Percentiles rank a stretch among this genome's conserved stretches.
phyloP scores from a whole-genome alignment of 2,797 vertebrate genomes.

The Acanthopagrus latus region DNA sequence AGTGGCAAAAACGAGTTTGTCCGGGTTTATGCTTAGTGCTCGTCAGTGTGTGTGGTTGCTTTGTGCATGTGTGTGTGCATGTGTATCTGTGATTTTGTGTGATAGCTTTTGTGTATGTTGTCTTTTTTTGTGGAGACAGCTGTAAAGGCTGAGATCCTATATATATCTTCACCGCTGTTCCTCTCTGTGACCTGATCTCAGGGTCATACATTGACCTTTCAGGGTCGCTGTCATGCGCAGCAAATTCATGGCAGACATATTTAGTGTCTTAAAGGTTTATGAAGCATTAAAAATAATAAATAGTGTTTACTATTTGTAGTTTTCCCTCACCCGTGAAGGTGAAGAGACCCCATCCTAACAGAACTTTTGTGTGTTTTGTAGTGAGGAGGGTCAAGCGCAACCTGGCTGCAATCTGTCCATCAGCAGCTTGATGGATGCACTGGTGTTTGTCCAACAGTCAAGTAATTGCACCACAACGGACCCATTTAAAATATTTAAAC shows the following conservation, averaged over 20 bases:
- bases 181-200: constrained; percentile 57
- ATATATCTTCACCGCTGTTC: constrained; percentile 65
- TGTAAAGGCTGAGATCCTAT: constrained; percentile 71
- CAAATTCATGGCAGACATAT: constrained; percentile 49
- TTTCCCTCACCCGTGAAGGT: constrained; percentile 7
- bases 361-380: constrained; percentile 7
- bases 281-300: constrained; percentile 13
- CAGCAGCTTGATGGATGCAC: constrained; percentile 74
- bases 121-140: constrained; percentile 64
- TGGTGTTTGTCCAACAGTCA: constrained; percentile 82
- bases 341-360: constrained; percentile 9
- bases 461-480: constrained; percentile 82
- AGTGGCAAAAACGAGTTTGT: background rate
- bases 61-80: constrained; percentile 20
- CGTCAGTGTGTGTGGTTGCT: constrained; percentile 33
- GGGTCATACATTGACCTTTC: constrained; percentile 64
- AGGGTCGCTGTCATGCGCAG: constrained; percentile 56
- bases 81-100: constrained; percentile 20
- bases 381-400: constrained; percentile 9
- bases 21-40: constrained; percentile 28
- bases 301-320: background rate
- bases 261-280: constrained; percentile 33
- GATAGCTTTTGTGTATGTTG: constrained; percentile 36
- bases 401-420: constrained; percentile 38
- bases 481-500: constrained; percentile 88